phyloP scores from a whole-genome alignment of 2,888 invertebrate genomes.

The Tipula helvola region DNA sequence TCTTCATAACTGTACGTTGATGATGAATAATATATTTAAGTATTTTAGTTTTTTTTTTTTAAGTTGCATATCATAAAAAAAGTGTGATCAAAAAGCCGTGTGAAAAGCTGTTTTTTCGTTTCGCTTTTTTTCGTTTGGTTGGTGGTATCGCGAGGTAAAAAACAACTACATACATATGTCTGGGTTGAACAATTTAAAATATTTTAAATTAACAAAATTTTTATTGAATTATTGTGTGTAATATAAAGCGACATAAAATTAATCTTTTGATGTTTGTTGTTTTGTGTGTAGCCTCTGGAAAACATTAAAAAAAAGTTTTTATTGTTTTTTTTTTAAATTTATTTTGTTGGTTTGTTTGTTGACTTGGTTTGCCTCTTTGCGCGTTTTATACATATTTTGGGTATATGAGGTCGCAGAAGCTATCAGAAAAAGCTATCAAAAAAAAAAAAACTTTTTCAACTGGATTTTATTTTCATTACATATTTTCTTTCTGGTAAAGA shows the following conservation, averaged over 20 bases:
- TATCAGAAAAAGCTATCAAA: neutral
- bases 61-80: neutral
- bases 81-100: neutral
- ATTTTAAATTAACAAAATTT: slow-evolving; percentile 4
- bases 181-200: neutral
- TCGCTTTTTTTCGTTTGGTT: neutral
- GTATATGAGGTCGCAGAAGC: neutral
- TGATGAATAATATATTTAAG: neutral
- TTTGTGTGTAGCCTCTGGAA: neutral
- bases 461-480: neutral
- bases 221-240: neutral
- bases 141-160: neutral
- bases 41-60: neutral
- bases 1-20: neutral
- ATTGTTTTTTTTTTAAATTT: neutral
- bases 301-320: neutral
- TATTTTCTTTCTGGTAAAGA: neutral
- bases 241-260: neutral
- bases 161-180: neutral
- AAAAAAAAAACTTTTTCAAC: neutral
- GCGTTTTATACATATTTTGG: neutral
- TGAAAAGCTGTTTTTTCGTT: neutral
- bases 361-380: neutral
- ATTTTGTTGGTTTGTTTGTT: neutral
- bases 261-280: neutral